A percentile compares a stretch with the other conserved stretches of the same genome.
These are phyloP conservation scores for Altica lythri DNA, from an alignment of 2,888 invertebrate genomes.

Conservation along the genomic window DNA sequence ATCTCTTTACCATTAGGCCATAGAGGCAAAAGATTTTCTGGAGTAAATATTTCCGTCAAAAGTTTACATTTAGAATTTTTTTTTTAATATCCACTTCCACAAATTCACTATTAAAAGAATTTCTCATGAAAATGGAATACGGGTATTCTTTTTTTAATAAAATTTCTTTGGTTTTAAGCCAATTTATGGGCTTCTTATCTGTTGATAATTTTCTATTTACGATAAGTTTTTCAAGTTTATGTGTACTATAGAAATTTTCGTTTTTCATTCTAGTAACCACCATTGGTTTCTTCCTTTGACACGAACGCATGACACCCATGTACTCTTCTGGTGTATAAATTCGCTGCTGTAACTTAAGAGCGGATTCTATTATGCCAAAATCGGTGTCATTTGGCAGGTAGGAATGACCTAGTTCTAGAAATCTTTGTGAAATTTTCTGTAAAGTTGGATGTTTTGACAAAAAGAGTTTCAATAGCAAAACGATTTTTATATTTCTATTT, in stretches of 20 bases:
- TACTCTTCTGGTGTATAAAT: conserved; percentile 11
- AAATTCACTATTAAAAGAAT: conserved; percentile 5
- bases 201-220: conserved; percentile 1
- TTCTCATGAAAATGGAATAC: background rate
- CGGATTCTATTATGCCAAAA: conserved; percentile 8
- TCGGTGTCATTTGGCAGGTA: conserved; percentile 16
- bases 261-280: conserved; percentile 1
- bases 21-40: conserved; percentile 2
- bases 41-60: conserved; percentile 1
- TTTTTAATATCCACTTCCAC: background rate
- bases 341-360: conserved; percentile 6
- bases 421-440: conserved; percentile 20
- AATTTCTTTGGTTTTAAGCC: conserved; percentile 3
- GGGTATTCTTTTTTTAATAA: conserved; percentile 5
- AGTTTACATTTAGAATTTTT: background rate
- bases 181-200: background rate
- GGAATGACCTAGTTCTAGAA: conserved; percentile 16
- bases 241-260: background rate
- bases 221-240: conserved; percentile 4
- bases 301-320: conserved; percentile 1
- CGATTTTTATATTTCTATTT: conserved; percentile 21
- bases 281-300: background rate
- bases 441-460: conserved; percentile 20
- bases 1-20: conserved; percentile 6
- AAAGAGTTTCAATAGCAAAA: conserved; percentile 15